Base-by-base conservation (phyloP, 2,113 vertebrate species). In the Hyperoodon ampullatus region DNA sequence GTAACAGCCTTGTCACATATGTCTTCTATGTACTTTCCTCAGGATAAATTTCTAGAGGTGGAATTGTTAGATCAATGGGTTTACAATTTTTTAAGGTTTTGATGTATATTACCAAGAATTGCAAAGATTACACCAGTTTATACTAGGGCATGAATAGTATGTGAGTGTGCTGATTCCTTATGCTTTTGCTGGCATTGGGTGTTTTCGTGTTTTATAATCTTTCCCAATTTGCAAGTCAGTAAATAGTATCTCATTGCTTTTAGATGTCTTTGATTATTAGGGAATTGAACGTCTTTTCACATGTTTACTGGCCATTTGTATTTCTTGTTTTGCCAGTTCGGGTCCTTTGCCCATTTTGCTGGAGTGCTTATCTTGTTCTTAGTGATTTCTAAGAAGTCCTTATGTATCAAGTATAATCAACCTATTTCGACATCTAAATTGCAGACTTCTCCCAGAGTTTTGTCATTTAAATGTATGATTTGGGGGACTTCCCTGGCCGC, bases 11-110 rank as follows among this genome's bases (percentile, higher is more conserved):
- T 95, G 21, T 80, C 58, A 70, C 18, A 47, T 74, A 23, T n/a
- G 4, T 86, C 66, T 94, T 68, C 81, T 63, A 86, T 80, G 3
- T 10, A 42, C 84, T 96, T 96, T 70, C 7, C 33, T 84, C 16
- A 74, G 11, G 66, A 65, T 92, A 60, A 95, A 78, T 94, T 88
- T 4, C 50, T 84, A 93, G 15, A 96, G 80, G 39, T 86, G 14
- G n/a, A 92, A 68, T 77, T 90, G 68, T 81, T 91, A 28, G 24
- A 28, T 60, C 65, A 53, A 0, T 81, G 71, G 15, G 30, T 93
- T 95, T 94, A 80, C 24, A 14, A 28, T 77, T 68, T 83, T 71
- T 53, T 60, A 60, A 65, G 8, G 15, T 94, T 90, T 77, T 97
- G 58, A 88, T 93, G 8, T 8, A n/a, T 60, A 77, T 60, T 82